Evolutionary conservation across 2,797 vertebrate species (phyloP), one percentile per base, ranked within the genome.

Genomic region (Synaphobranchus kaupii): DNA sequence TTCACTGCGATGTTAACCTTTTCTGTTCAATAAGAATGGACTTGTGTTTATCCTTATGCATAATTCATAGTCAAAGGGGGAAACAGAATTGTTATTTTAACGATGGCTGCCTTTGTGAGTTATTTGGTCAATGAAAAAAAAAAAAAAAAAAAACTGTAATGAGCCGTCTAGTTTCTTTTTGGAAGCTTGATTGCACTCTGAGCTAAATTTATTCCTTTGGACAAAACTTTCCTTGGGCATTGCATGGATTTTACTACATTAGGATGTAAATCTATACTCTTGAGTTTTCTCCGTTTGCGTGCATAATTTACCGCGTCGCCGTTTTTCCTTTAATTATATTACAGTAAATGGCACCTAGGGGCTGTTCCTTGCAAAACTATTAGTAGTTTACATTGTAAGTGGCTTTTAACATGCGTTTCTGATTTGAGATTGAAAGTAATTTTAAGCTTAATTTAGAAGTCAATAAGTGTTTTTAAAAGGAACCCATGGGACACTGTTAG

Each of bases 371-470:
- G 31, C 10, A 28, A 68, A 68, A 68, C 25, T 68, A 68, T 31
- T 31, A 73, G 28, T 34, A 34, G 28, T 34, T 73, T 73, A 73
- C 31, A n/a, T 39, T 34, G 31, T 28, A 73, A 31, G 25, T 73
- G 68, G 68, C 31, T 73, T 34, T 73, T 73, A 34, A 73, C 68
- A 73, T 73, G 31, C 68, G 28, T 73, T 73, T 73, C 68, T 73
- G 28, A 73, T 34, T 31, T 10, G 28, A 73, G 28, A n/a, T 34
- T 73, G 9, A 39, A 39, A 73, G 13, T 73, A 73, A 73, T 73
- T 73, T 73, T 73, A 73, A 31, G 68, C 31, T 39, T 34, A 73
- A 73, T 73, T 73, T 31, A 73, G 31, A 31, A 73, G 68, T 73
- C 31, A 73, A 10, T 39, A 31, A 73, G 31, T 73, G 63, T 66